Base-by-base conservation (phyloP, 2,113 vertebrate species). In the Oxyura jamaicensis region DNA sequence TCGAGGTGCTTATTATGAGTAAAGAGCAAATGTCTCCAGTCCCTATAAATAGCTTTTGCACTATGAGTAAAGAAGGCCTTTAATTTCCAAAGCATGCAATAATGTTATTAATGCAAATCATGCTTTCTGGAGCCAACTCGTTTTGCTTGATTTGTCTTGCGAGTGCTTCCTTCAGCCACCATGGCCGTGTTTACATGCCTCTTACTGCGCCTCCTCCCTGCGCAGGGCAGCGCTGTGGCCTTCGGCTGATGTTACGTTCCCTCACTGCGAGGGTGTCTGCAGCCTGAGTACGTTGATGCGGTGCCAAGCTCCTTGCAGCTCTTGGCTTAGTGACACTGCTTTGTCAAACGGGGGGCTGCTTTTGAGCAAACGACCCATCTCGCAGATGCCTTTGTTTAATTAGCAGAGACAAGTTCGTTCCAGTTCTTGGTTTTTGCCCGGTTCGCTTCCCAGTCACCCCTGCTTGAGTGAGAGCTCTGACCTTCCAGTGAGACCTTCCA, bases 351-450 rank as follows among this genome's bases (percentile, higher is more conserved):
- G 97, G 98, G 97, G 97, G 96, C 97, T 46, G 6, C 79, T 90
- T 83, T 73, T 97, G 97, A 97, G 95, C 96, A 98, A 98, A 97
- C 97, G 97, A 97, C 97, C 97, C 97, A 97, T 98, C 98, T 98
- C 97, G 94, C 93, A 91, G 96, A 97, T 94, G 95, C 96, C 93
- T 96, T 98, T 96, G 89, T 97, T 98, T 95, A 97, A 41, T 53
- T 17, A 73, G 14, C 17, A 36, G 63, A 7, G 95, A 97, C 95
- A 98, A 96, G 94, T 94, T 97, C 91, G 98, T 97, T 97, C 96
- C 97, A 96, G 33, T 60, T 59, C 16, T 14, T 59, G 23, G 22
- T n/a, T 33, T 66, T 65, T 53, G 52, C 60, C 39, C 39, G 28
- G 0, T 72, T 88, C 35, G 48, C 12, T 58, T 75, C 46, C 16